Evolutionary conservation across 2,888 invertebrate species (phyloP), one percentile per base, ranked within the genome.

Genomic region (Brassicogethes aeneus): DNA sequence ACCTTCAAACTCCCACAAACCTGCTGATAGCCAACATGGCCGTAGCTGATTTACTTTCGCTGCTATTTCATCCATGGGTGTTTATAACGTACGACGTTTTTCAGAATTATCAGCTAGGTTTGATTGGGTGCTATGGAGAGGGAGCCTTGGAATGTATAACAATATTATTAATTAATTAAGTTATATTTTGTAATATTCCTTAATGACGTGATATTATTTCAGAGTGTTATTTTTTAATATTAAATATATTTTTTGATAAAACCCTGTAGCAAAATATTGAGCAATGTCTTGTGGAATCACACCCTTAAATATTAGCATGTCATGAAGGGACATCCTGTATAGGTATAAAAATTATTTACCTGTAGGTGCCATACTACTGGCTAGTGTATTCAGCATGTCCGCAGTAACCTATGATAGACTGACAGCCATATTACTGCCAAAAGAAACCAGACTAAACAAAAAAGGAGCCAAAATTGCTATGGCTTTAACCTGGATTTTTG

Each of bases 361-460:
- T 55, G 34, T 36, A 79, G 86, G 82, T 34, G 71, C 81, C 0
- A 71, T 86, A 37, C 71, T 90, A 1, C 69, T 91, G 37, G 79
- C 86, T 2, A 82, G 84, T 34, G 85, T 90, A 0, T 76, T 84
- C 44, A 88, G 84, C 42, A 72, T 91, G 42, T 79, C 84, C 23
- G 75, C 81, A 15, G 83, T 91, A 0, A 87, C 86, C 37, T 88
- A 87, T 57, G 89, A 91, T 60, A 75, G 91, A 14, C 70, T 91
- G 15, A 85, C 87, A 2, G 86, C 86, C 3, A 86, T 91, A 31
- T 82, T 83, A 0, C 64, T 84, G 41, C 83, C 86, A 0, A 70
- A 76, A 53, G 82, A 85, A 50, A 80, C 81, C 0, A 76, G 82
- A 47, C 65, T 89, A 36, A 81, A 79, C 0, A 74, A 75, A 37